Percentiles rank a stretch among this genome's conserved stretches.
phyloP scores from a whole-genome alignment of 2,888 invertebrate genomes.

The Drosophila trichaetosa region DNA sequence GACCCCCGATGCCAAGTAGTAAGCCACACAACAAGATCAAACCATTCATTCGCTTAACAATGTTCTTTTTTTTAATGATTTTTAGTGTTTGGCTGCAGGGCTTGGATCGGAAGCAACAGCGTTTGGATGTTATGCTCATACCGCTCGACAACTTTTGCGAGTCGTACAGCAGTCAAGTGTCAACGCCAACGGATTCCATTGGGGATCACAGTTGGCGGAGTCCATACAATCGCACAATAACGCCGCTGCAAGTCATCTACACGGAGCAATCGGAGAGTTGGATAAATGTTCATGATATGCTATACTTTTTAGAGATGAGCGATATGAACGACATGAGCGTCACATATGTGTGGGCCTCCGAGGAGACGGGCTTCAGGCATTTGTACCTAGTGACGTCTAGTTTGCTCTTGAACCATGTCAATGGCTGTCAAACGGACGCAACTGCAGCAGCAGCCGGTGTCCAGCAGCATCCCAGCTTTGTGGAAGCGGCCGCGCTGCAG shows the following conservation, averaged over 20 bases:
- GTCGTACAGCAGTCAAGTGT: conserved; percentile 85
- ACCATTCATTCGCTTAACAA: background rate
- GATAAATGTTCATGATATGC: conserved; percentile 96
- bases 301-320: conserved; percentile 90
- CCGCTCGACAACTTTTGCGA: conserved; percentile 91
- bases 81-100: conserved; percentile 95
- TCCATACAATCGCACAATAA: conserved; percentile 82
- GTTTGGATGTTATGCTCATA: conserved; percentile 92
- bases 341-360: conserved; percentile 95
- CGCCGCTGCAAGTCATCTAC: conserved; percentile 85
- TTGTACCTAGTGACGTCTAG: conserved; percentile 92
- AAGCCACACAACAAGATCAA: conserved; percentile 82
- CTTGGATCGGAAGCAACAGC: conserved; percentile 94
- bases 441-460: conserved; percentile 52
- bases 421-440: conserved; percentile 85
- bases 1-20: conserved; percentile 96
- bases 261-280: conserved; percentile 90
- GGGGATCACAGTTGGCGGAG: conserved; percentile 85
- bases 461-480: conserved; percentile 69
- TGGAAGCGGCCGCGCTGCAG: conserved; percentile 82
- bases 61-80: conserved; percentile 26
- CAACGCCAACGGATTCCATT: conserved; percentile 83
- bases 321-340: conserved; percentile 82
- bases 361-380: conserved; percentile 95
- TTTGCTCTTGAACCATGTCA: conserved; percentile 82